Evolutionary conservation across 2,888 invertebrate species (phyloP).

Genomic region (Ceramica pisi): DNA sequence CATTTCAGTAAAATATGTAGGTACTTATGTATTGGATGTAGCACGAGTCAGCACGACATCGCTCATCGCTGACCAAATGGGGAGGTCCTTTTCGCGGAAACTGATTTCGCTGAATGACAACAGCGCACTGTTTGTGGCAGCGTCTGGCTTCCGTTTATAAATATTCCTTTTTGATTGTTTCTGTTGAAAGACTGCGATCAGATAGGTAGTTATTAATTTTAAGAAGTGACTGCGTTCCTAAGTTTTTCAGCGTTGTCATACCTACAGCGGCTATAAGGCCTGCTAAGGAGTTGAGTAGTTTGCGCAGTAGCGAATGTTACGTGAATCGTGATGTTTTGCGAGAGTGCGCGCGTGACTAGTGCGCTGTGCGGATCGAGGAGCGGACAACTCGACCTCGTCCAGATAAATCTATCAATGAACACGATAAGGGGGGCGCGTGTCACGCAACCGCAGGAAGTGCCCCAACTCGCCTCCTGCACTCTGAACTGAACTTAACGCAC

Average conservation of each 20-base stretch:
- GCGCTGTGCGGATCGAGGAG: constrained; percentile 65
- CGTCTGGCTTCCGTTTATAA: constrained; percentile 66
- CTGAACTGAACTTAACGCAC: constrained; percentile 73
- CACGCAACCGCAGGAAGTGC: constrained; percentile 86
- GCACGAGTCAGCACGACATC: constrained; percentile 47
- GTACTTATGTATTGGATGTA: constrained; percentile 31
- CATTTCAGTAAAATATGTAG: constrained; percentile 12
- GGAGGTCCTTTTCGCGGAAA: constrained; percentile 74
- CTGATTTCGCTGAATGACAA: constrained; percentile 77
- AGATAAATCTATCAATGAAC: constrained; percentile 90
- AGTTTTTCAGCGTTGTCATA: constrained; percentile 4
- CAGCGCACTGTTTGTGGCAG: constrained; percentile 68
- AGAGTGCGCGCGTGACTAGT: constrained; percentile 71
- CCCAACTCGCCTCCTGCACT: constrained; percentile 80
- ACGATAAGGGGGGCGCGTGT: constrained; percentile 87
- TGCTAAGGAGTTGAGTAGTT: constrained; percentile 5
- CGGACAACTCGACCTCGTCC: constrained; percentile 84
- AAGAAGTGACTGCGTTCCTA: constrained; percentile 12
- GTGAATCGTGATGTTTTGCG: constrained; percentile 48
- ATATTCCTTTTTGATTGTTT: constrained; percentile 62
- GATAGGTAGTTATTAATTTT: constrained; percentile 50
- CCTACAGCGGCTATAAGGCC: background rate
- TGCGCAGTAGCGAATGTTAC: constrained; percentile 38
- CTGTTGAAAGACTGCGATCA: constrained; percentile 49
- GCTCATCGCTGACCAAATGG: constrained; percentile 69